Percentiles rank a stretch among this genome's conserved stretches.
These are phyloP conservation scores for Acridotheres tristis DNA, from an alignment of 2,797 vertebrate species.

Conservation along the genomic window DNA sequence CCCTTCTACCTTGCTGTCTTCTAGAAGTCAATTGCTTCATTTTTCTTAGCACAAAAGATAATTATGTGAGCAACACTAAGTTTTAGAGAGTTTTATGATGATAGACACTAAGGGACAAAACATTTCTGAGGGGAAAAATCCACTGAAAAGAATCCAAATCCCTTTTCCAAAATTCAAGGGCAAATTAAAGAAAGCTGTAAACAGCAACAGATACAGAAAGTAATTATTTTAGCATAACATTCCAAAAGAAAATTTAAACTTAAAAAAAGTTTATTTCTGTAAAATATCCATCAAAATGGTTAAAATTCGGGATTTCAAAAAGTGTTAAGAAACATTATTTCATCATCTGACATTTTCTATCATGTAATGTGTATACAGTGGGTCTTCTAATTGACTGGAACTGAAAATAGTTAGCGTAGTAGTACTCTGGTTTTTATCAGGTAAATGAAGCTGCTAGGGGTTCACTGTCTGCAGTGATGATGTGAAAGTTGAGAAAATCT, in stretches of 20 bases:
- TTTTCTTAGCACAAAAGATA: neutral
- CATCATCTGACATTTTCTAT: neutral
- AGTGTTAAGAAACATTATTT: neutral
- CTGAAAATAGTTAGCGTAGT: neutral
- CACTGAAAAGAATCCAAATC: neutral
- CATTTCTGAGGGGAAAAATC: neutral
- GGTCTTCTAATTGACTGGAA: neutral
- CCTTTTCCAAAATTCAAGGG: neutral
- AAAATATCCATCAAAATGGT: neutral
- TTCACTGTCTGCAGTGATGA: neutral
- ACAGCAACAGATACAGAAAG: neutral
- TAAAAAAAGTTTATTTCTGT: neutral
- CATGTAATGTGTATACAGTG: neutral
- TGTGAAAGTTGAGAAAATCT: neutral
- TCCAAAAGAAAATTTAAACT: neutral
- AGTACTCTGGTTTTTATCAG: neutral
- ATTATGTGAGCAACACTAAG: neutral
- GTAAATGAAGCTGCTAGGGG: neutral
- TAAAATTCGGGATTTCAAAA: neutral
- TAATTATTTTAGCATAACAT: neutral
- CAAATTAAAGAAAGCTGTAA: neutral
- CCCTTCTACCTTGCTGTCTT: neutral
- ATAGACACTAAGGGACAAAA: neutral
- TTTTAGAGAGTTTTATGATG: neutral
- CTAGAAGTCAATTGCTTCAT: neutral